These are phyloP conservation scores for Mobula birostris DNA, from an alignment of 2,113 vertebrate species.

Conservation along the genomic window DNA sequence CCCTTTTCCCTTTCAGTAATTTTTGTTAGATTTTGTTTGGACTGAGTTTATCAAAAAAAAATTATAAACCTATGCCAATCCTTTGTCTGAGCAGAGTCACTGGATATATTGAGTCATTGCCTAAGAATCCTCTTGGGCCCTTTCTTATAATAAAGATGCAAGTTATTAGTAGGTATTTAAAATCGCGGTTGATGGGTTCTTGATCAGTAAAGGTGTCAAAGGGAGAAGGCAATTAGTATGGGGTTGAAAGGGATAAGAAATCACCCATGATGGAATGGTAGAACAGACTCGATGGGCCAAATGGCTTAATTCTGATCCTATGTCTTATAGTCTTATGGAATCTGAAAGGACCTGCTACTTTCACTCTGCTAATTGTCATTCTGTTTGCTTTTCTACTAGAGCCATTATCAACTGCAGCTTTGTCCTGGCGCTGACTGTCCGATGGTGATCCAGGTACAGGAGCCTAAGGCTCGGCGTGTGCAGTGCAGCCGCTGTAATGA, in stretches of 20 bases:
- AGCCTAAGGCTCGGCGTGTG: slow-evolving; percentile 90
- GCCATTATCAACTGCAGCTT: slow-evolving; percentile 96
- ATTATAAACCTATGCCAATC: background rate
- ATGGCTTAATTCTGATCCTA: too few relatives aligned
- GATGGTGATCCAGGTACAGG: slow-evolving; percentile 96
- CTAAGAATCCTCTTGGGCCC: background rate
- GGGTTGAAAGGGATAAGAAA: too few relatives aligned
- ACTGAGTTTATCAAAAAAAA: background rate
- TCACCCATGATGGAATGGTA: too few relatives aligned
- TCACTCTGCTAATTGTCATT: slow-evolving; percentile 36
- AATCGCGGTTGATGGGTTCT: too few relatives aligned
- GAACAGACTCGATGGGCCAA: too few relatives aligned
- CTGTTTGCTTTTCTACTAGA: slow-evolving; percentile 59
- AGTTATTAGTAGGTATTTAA: background rate
- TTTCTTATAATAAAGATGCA: background rate
- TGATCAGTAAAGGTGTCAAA: too few relatives aligned
- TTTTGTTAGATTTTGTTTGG: background rate
- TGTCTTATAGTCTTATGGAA: background rate
- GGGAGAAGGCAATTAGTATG: too few relatives aligned
- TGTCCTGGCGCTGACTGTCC: slow-evolving; percentile 97
- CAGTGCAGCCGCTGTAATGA: slow-evolving; percentile 95
- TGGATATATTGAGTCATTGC: background rate
- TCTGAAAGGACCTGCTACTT: slow-evolving; percentile 6
- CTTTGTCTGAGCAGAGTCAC: background rate
- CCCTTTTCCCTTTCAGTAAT: background rate